Base-by-base conservation (phyloP, 1,140 invertebrate species). In the Pantala flavescens region DNA sequence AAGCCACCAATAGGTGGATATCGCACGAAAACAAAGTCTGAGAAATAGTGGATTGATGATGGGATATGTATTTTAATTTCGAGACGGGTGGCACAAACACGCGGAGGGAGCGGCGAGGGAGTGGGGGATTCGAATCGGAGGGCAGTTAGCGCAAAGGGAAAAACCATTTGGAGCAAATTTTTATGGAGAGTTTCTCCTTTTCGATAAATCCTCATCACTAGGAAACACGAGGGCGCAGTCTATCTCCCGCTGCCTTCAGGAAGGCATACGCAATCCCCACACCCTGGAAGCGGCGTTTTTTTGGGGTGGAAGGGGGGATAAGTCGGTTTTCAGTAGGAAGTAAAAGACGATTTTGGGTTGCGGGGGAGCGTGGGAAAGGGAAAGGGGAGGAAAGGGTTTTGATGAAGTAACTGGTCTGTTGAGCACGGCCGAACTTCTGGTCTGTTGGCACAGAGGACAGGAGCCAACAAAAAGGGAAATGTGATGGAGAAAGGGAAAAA, bases 361-460 rank as follows among this genome's bases (percentile, higher is more conserved):
- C 14, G 71, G 71, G 71, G 23, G 71, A 14, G 23, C 71, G 14
- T 24, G 71, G 71, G 71, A 24, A 16, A 16, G 71, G 71, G 16
- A 23, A 63, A 43, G 43, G 73, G 73, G 43, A 23, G 19, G 73
- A 43, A 73, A 24, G 23, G n/a, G 24, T n/a, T n/a, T 24, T 72
- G 71, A 72, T 72, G 71, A 72, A 72, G 71, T 72, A 72, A 42
- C 42, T 72, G 42, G 71, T 72, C 71, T 72, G 71, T 36, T 72
- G 71, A 72, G 42, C 71, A 72, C 24, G 71, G 71, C 12, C 19
- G 42, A 72, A 42, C 71, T 72, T 72, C 71, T 72, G 71, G 21
- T 72, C 71, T 42, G 71, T 72, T 72, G 24, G 71, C 42, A n/a
- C 70, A 71, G 70, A 14, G 23, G 70, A 23, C 70, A 24, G 23